phyloP scores from a whole-genome alignment of 1,140 invertebrate genomes.

The Acromyrmex echinatior region DNA sequence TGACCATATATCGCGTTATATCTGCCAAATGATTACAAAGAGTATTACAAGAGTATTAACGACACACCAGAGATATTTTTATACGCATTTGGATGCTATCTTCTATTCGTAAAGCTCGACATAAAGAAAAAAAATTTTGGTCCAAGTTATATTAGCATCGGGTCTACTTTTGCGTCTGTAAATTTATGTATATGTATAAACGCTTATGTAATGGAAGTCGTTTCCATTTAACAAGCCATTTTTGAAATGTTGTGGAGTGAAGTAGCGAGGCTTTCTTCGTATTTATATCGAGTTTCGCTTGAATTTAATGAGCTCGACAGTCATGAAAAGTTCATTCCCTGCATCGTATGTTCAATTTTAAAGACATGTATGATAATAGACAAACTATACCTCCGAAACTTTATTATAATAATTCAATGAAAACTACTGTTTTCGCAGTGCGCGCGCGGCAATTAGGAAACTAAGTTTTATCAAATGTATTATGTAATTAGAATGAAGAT shows the following conservation, averaged over 20 bases:
- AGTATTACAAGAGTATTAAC: slow-evolving; percentile 3
- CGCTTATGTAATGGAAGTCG: background rate
- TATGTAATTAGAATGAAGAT: background rate
- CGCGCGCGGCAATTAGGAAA: background rate
- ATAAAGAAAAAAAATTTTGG: slow-evolving; percentile 30
- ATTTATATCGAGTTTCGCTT: slow-evolving; percentile 32
- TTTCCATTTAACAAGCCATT: slow-evolving; percentile 64
- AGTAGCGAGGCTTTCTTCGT: slow-evolving; percentile 14
- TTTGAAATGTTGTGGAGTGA: slow-evolving; percentile 45
- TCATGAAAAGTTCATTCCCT: background rate
- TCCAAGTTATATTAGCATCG: slow-evolving; percentile 22
- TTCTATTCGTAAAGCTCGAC: slow-evolving; percentile 29
- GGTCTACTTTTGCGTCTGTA: background rate
- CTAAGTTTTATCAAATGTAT: background rate
- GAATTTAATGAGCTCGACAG: slow-evolving; percentile 56
- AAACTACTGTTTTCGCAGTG: background rate
- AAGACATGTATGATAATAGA: background rate
- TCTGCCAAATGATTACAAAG: slow-evolving; percentile 15
- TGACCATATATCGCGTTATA: slow-evolving; percentile 8
- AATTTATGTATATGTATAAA: background rate
- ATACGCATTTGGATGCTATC: background rate
- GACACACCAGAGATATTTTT: background rate
- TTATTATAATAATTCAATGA: background rate
- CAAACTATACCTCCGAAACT: background rate
- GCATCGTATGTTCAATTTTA: slow-evolving; percentile 17